phyloP scores from a whole-genome alignment of 2,113 vertebrate genomes.

The Lamprologus ornatipinnis region DNA sequence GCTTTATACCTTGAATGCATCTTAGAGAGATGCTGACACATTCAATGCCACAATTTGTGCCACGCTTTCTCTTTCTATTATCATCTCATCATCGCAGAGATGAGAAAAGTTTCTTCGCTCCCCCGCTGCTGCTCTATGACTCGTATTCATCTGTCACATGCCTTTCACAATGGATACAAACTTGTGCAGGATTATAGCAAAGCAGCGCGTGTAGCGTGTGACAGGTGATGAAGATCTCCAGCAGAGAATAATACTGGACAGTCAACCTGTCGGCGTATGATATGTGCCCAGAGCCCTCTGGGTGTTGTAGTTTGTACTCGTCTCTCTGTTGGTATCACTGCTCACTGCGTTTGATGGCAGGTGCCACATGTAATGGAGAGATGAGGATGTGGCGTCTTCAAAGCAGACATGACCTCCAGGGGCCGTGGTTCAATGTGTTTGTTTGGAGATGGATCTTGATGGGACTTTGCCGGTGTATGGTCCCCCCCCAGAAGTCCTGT shows the following conservation, averaged over 20 bases:
- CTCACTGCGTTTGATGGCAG: conserved; percentile 28
- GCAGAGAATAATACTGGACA: neutral
- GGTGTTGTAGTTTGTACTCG: conserved; percentile 22
- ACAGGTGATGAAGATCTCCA: conserved; percentile 29
- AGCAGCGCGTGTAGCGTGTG: neutral
- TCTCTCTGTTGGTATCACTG: neutral
- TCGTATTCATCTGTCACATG: neutral
- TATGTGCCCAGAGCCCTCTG: conserved; percentile 17
- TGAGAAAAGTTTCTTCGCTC: conserved; percentile 27
- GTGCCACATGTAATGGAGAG: conserved; percentile 32
- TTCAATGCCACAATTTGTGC: neutral
- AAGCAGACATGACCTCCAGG: conserved; percentile 32
- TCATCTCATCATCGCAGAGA: conserved; percentile 43
- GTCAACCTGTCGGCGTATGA: neutral
- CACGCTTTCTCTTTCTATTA: conserved; percentile 23
- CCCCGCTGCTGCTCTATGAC: conserved; percentile 30
- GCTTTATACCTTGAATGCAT: conserved; percentile 3
- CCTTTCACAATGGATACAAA: neutral
- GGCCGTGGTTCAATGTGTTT: conserved; percentile 15
- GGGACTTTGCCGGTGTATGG: conserved; percentile 15
- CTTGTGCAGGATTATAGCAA: neutral
- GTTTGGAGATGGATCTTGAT: conserved; percentile 44
- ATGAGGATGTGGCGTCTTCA: conserved; percentile 7
- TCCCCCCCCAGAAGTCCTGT: neutral
- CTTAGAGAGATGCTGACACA: neutral